A percentile compares a stretch with the other conserved stretches of the same genome.
Evolutionary conservation across 2,888 invertebrate genomes (phyloP).

Genomic region (Chymomyza procnemis): DNA sequence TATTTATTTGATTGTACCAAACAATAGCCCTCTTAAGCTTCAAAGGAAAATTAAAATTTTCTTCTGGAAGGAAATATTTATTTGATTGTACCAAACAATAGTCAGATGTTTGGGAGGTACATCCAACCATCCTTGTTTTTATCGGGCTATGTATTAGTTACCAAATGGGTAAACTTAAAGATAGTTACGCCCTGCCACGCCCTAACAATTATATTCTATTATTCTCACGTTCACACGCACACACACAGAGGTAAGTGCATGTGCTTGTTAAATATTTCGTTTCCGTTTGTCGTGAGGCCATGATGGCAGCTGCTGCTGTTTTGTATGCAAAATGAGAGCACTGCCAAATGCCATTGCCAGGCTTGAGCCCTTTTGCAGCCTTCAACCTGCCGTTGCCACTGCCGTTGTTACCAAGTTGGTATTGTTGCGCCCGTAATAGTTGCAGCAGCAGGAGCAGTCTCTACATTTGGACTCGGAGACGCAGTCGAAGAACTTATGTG

Average conservation of each 20-base stretch:
- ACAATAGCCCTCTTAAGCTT: too few relatives aligned
- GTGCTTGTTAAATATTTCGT: constrained; percentile 71
- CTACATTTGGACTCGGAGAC: constrained; percentile 4
- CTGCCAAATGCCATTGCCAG: constrained; percentile 24
- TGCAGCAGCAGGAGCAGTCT: constrained; percentile 39
- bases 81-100: too few relatives aligned
- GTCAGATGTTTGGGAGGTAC: too few relatives aligned
- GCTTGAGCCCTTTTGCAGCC: background rate
- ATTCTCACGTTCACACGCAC: background rate
- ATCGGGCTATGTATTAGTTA: constrained; percentile 36
- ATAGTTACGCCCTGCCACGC: background rate
- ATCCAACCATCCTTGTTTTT: background rate
- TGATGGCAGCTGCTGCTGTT: constrained; percentile 38
- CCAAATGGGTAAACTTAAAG: background rate
- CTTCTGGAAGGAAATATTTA: too few relatives aligned
- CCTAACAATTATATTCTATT: background rate
- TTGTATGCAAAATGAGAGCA: constrained; percentile 70
- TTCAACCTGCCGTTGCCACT: constrained; percentile 3
- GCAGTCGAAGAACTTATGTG: background rate
- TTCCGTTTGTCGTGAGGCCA: constrained; percentile 51
- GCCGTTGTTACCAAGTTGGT: background rate
- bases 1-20: too few relatives aligned
- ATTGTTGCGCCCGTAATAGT: constrained; percentile 49
- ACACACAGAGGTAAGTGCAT: background rate
- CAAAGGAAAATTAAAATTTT: too few relatives aligned